Conservation (phyloP, 2,797 vertebrate genomes). For the Nyctalus aviator region DNA sequence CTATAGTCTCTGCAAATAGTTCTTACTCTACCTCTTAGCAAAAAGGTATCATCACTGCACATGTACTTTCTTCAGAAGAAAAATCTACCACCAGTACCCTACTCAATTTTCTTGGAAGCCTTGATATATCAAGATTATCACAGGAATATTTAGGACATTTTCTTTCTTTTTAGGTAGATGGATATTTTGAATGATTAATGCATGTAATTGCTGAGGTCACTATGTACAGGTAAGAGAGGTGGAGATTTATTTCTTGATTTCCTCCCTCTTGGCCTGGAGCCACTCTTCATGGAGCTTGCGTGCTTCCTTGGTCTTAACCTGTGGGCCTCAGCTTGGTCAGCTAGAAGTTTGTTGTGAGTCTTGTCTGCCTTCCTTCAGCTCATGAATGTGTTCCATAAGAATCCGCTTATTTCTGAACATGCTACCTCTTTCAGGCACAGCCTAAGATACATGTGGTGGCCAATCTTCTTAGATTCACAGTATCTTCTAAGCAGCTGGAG, state of each 20-base stretch:
- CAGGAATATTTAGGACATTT: not conserved
- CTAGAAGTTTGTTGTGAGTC: constrained; percentile 98
- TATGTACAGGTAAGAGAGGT: constrained; percentile 58
- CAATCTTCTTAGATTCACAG: constrained; percentile 98
- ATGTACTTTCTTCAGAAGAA: constrained; percentile 29
- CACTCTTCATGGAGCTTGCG: constrained; percentile 93
- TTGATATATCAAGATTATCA: not conserved
- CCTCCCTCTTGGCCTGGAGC: constrained; percentile 91
- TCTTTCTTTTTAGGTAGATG: not conserved
- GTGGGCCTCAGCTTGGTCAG: constrained; percentile 92
- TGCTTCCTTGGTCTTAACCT: constrained; percentile 95
- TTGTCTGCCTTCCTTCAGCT: constrained; percentile 99
- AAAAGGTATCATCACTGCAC: not conserved
- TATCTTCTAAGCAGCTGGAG: constrained; percentile 95
- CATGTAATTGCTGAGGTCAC: not conserved
- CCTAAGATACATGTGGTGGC: constrained; percentile 89
- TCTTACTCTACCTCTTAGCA: constrained; percentile 39
- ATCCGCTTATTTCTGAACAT: constrained; percentile 99
- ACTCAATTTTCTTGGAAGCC: constrained; percentile 25
- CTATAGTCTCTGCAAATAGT: not conserved
- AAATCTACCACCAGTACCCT: not conserved
- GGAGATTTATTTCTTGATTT: constrained; percentile 93
- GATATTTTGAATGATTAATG: not conserved
- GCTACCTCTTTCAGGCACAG: constrained; percentile 97
- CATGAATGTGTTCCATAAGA: constrained; percentile 99